A percentile compares a stretch with the other conserved stretches of the same genome.
phyloP scores from a whole-genome alignment of 2,113 vertebrate species.

The Aldabrachelys gigantea region DNA sequence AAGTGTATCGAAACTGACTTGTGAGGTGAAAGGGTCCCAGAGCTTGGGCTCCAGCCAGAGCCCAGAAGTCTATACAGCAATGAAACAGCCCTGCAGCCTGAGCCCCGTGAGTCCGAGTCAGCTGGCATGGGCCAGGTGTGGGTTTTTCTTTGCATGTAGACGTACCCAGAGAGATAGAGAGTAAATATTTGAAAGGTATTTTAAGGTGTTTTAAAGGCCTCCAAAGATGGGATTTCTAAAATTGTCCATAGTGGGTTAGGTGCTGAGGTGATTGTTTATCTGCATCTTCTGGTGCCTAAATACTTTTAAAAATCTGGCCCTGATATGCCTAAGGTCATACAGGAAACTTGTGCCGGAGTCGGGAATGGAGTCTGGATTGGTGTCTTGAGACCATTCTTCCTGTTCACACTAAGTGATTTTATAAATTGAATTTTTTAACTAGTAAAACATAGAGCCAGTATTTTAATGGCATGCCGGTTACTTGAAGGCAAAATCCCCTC shows the following conservation, averaged over 20 bases:
- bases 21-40: not conserved
- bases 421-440: not conserved
- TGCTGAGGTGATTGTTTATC: not conserved
- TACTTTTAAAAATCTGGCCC: rapidly evolving
- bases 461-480: not conserved
- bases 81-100: too few species aligned
- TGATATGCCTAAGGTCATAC: not conserved
- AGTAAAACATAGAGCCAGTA: not conserved
- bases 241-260: too few species aligned
- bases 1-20: not conserved
- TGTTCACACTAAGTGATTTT: not conserved
- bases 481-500: not conserved
- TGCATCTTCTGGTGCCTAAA: not conserved
- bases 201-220: too few species aligned
- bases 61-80: not conserved
- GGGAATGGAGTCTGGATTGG: not conserved
- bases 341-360: not conserved
- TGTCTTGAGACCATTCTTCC: not conserved
- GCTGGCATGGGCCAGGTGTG: not conserved
- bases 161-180: too few species aligned
- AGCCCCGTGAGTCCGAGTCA: not conserved
- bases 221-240: too few species aligned
- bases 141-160: too few species aligned
- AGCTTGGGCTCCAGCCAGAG: not conserved
- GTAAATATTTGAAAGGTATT: too few species aligned